Conservation (phyloP, 2,113 vertebrate species). For the Empidonax alnorum region DNA sequence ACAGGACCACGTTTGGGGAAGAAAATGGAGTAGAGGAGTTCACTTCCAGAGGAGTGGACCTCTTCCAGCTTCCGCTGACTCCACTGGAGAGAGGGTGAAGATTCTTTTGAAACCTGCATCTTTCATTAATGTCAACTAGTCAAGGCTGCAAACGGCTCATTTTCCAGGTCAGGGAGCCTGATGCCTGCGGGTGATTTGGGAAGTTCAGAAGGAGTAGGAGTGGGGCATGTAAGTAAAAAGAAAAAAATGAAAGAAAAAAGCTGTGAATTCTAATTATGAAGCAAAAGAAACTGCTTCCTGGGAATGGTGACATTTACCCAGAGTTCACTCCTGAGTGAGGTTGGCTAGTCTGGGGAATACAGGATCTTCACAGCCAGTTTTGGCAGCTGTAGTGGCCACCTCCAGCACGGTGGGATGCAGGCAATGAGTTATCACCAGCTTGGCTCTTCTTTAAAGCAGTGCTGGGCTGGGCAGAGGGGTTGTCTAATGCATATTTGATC, state of each 20-base stretch:
- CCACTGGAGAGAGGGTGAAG: background rate
- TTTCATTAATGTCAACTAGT: background rate
- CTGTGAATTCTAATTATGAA: background rate
- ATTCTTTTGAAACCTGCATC: background rate
- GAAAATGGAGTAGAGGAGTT: background rate
- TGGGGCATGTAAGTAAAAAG: background rate
- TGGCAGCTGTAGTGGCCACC: background rate
- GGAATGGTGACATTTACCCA: background rate
- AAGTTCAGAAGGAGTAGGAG: background rate
- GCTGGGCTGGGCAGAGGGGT: background rate
- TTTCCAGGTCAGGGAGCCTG: constrained; percentile 39
- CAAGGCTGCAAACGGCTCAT: background rate
- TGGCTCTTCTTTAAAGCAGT: background rate
- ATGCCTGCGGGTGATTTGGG: background rate
- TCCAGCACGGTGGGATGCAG: background rate
- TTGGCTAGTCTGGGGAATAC: background rate
- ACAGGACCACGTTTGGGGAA: background rate
- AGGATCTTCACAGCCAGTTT: background rate
- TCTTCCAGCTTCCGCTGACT: background rate
- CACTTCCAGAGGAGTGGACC: background rate
- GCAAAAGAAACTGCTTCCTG: background rate
- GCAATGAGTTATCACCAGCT: background rate
- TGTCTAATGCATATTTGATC: background rate
- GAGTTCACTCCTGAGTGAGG: background rate
- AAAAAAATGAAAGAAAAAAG: background rate